Percentiles rank a stretch among this genome's conserved stretches.
Conservation (phyloP, 2,113 vertebrate genomes). For the Lampris megalopsis region DNA sequence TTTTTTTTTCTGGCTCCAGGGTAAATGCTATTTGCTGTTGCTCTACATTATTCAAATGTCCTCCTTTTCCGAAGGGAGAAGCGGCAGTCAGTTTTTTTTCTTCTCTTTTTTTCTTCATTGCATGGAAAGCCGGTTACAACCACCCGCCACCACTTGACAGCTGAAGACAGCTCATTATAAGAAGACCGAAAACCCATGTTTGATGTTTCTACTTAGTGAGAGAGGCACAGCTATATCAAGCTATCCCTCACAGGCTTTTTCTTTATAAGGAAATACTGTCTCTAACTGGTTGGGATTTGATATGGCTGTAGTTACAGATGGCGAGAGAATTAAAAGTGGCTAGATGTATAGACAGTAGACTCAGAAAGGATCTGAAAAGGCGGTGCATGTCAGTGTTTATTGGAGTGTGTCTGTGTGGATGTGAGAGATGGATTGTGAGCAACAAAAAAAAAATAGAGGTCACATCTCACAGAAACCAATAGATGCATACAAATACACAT, state of each 20-base stretch:
- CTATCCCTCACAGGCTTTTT: conserved; percentile 75
- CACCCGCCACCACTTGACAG: conserved; percentile 81
- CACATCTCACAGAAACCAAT: neutral
- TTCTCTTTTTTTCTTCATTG: conserved; percentile 33
- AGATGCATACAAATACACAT: conserved; percentile 1
- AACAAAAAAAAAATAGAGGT: neutral
- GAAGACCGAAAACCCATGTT: conserved; percentile 79
- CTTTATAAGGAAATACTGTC: conserved; percentile 80
- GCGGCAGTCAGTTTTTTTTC: conserved; percentile 66
- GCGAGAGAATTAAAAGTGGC: conserved; percentile 71
- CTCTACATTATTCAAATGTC: conserved; percentile 76
- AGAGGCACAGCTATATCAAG: conserved; percentile 79
- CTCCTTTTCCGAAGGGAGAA: conserved; percentile 68
- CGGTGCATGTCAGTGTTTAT: conserved; percentile 32
- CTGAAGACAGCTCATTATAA: conserved; percentile 82
- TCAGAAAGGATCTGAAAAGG: conserved; percentile 49
- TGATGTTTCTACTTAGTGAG: conserved; percentile 82
- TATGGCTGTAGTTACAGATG: conserved; percentile 71
- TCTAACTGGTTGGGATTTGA: conserved; percentile 77
- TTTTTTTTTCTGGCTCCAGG: conserved; percentile 59
- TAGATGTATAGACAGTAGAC: conserved; percentile 69
- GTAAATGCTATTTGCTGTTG: conserved; percentile 74
- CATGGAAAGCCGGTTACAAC: conserved; percentile 76
- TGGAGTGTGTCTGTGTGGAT: conserved; percentile 24
- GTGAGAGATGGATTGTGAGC: neutral